A percentile compares a stretch with the other conserved stretches of the same genome.
Evolutionary conservation across 2,888 invertebrate genomes (phyloP).

Genomic region (Stegophylla sp.): DNA sequence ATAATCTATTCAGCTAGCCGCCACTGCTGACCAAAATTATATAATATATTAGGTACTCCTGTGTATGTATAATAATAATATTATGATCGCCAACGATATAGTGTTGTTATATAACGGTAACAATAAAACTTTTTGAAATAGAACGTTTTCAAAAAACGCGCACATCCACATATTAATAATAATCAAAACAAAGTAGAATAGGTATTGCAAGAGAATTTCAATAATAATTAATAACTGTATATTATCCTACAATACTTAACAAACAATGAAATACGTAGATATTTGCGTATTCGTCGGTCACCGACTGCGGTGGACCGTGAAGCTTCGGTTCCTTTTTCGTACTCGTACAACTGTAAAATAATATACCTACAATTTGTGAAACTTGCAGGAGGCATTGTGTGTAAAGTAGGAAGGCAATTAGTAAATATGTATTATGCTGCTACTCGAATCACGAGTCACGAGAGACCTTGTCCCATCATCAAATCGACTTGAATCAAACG

Average conservation of each 20-base stretch:
- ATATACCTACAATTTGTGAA: not conserved
- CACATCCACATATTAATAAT: too few species aligned
- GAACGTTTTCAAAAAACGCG: not conserved
- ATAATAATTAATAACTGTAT: constrained; percentile 14
- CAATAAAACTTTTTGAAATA: not conserved
- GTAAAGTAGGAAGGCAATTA: constrained; percentile 48
- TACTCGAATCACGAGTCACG: constrained; percentile 38
- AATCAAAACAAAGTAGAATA: too few species aligned
- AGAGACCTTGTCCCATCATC: constrained; percentile 34
- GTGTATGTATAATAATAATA: too few species aligned
- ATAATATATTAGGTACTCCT: too few species aligned
- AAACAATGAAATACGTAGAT: constrained; percentile 34
- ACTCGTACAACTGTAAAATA: not conserved
- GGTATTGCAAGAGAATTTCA: not conserved
- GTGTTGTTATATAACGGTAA: too few species aligned
- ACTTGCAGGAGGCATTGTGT: constrained; percentile 32
- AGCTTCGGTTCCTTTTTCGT: constrained; percentile 14
- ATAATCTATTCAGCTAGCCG: not conserved
- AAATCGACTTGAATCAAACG: constrained; percentile 19
- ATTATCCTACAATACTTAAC: not conserved
- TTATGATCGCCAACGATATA: too few species aligned
- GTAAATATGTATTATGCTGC: not conserved
- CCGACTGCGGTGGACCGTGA: constrained; percentile 29
- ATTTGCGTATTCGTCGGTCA: not conserved
- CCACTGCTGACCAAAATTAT: not conserved